Base-by-base conservation (phyloP, 2,797 vertebrate genomes). In the Capromys pilorides region DNA sequence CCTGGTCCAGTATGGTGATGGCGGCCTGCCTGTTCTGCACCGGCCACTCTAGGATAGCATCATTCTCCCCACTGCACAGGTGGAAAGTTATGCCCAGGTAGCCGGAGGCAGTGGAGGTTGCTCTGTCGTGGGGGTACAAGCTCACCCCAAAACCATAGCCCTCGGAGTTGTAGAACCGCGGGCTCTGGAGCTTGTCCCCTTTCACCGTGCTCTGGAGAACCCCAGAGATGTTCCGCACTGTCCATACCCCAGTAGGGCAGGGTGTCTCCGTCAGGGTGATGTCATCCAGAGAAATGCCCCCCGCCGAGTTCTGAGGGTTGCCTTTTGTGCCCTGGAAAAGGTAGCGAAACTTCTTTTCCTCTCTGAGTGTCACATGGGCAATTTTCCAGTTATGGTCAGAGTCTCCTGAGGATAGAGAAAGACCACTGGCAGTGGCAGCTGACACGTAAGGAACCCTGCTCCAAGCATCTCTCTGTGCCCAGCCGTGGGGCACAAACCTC, bases 1-100 rank as follows among this genome's bases (percentile, higher is more conserved):
- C 98, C 96, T 99, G 99, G 97, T 99, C 99, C 80, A 99, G 98
- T 78, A 99, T 98, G 0, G 99, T 99, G 64, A 99, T 88, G 0
- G 97, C 96, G 26, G 92, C 99, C 97, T 99, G 99, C 83, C 98
- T 98, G 98, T 99, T 98, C 49, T 98, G 95, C 0, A 97, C 99
- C 0, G 99, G 99, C 99, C 99, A 99, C 95, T 99, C 98, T 97
- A 99, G 96, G 61, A 98, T 98, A 0, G n/a, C 97, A 3, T 99
- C 99, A 0, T 99, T 99, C 31, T 99, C 98, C 12, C 99, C 99
- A 21, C 99, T 99, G 97, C 95, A 97, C 97, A 99, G 84, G 96
- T 99, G 98, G 96, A 99, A 99, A 92, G 98, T 96, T 7, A 99
- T 57, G 0, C 98, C 98, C 0, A 93, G 11, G 96, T 98, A 99